Conservation (phyloP, 2,888 invertebrate species). For the Latrodectus hesperus region DNA sequence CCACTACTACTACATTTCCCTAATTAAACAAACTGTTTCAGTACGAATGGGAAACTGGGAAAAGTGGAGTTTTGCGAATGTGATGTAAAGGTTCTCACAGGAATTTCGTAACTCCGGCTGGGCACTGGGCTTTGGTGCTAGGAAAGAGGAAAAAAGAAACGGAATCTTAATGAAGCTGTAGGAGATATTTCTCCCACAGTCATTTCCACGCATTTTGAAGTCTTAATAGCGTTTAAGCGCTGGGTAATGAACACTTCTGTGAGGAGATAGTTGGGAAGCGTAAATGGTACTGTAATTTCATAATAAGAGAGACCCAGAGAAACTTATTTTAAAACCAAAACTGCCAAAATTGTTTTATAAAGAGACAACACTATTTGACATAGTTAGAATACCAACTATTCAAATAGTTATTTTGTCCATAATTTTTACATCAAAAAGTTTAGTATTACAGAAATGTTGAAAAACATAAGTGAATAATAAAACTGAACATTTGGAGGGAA, state of each 20-base stretch:
- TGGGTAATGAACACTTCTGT: not conserved
- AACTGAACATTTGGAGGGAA: too few relatives aligned
- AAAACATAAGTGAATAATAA: too few relatives aligned
- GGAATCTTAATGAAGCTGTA: constrained; percentile 44
- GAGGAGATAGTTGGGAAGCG: not conserved
- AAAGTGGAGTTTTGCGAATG: constrained; percentile 26
- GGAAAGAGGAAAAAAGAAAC: constrained; percentile 9
- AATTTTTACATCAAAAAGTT: too few relatives aligned
- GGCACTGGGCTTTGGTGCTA: not conserved
- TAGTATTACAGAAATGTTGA: too few relatives aligned
- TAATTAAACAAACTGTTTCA: constrained; percentile 43
- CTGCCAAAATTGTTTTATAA: too few relatives aligned
- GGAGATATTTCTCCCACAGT: not conserved
- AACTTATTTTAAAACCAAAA: too few relatives aligned
- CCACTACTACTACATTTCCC: constrained; percentile 21
- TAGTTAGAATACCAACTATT: too few relatives aligned
- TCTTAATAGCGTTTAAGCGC: constrained; percentile 15
- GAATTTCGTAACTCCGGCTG: constrained; percentile 36
- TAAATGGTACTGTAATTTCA: not conserved
- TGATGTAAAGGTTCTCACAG: constrained; percentile 17
- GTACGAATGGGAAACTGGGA: constrained; percentile 11
- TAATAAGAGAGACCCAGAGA: too few relatives aligned
- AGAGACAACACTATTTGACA: too few relatives aligned
- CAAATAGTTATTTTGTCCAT: too few relatives aligned
- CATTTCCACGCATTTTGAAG: constrained; percentile 4